Percentiles rank a stretch among this genome's conserved stretches.
phyloP scores from a whole-genome alignment of 2,888 invertebrate genomes.

The Tetropium fuscum region DNA sequence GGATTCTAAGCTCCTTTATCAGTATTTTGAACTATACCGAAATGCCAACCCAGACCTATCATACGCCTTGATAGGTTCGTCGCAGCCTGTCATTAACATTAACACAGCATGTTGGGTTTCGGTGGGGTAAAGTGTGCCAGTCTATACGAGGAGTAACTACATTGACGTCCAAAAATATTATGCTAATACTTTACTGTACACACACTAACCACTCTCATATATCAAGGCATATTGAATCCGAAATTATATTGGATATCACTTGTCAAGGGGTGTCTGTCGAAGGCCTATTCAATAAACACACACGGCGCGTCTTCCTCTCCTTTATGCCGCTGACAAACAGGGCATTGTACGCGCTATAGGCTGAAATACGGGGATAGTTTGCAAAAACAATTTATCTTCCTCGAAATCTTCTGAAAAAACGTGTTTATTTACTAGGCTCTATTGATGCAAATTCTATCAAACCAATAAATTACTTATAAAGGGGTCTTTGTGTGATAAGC shows the following conservation, averaged over 20 bases:
- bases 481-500: no score
- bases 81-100: not conserved
- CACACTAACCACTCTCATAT: conserved; percentile 46
- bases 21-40: no score
- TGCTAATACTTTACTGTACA: conserved; percentile 51
- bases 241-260: conserved; percentile 52
- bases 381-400: conserved; percentile 24
- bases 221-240: conserved; percentile 53
- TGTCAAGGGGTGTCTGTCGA: conserved; percentile 42
- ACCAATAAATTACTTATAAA: not conserved
- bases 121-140: conserved; percentile 31
- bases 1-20: no score
- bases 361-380: not conserved
- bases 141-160: conserved; percentile 38
- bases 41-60: not conserved
- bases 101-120: conserved; percentile 16
- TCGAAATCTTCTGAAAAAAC: conserved; percentile 4
- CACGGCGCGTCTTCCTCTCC: conserved; percentile 34
- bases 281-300: conserved; percentile 39
- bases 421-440: conserved; percentile 22
- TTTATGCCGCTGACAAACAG: conserved; percentile 31
- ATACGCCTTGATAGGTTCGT: conserved; percentile 7
- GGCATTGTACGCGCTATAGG: conserved; percentile 20
- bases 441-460: not conserved
- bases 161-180: conserved; percentile 57